phyloP scores from a whole-genome alignment of 1,140 invertebrate species.

The Micrasema longulum region DNA sequence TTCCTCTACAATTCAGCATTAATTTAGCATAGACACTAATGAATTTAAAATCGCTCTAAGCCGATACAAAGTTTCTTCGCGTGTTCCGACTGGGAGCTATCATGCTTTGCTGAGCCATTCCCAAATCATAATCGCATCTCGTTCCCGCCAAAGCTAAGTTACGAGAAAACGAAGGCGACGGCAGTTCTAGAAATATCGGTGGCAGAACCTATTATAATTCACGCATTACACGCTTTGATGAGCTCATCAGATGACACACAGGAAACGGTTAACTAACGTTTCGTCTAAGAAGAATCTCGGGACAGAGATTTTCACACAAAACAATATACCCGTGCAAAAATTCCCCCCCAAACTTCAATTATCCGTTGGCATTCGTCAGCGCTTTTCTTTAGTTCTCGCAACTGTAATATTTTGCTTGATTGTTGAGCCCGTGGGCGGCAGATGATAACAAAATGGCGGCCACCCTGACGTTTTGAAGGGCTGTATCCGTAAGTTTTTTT shows the following conservation, averaged over 20 bases:
- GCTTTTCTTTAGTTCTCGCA: too few species aligned
- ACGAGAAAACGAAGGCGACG: too few species aligned
- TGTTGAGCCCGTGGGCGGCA: not conserved
- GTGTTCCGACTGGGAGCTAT: not conserved
- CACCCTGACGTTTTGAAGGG: too few species aligned
- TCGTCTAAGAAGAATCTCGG: slow-evolving; percentile 41
- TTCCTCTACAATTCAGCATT: slow-evolving; percentile 6
- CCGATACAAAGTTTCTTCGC: slow-evolving; percentile 17
- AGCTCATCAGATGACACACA: slow-evolving; percentile 42
- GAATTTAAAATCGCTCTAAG: slow-evolving; percentile 35
- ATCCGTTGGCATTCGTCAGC: too few species aligned
- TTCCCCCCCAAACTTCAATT: too few species aligned
- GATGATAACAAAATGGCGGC: slow-evolving; percentile 18
- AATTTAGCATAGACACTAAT: slow-evolving; percentile 1
- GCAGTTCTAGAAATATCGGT: slow-evolving; percentile 12
- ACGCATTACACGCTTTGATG: slow-evolving; percentile 36
- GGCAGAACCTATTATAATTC: slow-evolving; percentile 19
- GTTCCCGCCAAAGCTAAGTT: too few species aligned
- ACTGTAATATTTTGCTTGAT: not conserved
- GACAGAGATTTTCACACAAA: too few species aligned
- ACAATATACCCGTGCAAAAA: too few species aligned
- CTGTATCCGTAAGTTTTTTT: too few species aligned
- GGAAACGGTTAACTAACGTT: slow-evolving; percentile 49
- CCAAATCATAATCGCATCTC: too few species aligned
- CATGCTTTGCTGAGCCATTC: too few species aligned